A percentile compares a stretch with the other conserved stretches of the same genome.
These are phyloP conservation scores for Whitmania pigra DNA, from an alignment of 1,140 invertebrate genomes.

Conservation along the genomic window DNA sequence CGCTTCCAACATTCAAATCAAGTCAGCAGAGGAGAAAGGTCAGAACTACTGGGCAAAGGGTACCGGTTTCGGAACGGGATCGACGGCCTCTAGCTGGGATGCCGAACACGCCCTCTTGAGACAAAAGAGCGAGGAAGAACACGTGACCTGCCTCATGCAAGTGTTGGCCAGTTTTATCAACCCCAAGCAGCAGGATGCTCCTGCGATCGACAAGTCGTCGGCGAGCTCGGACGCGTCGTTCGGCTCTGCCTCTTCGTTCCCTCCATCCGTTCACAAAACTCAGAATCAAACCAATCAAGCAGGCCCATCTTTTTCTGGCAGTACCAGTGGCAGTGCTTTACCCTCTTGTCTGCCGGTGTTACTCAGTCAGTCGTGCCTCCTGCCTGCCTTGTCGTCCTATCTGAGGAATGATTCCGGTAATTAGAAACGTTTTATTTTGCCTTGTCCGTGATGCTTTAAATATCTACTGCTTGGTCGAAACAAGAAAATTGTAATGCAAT, in stretches of 20 bases:
- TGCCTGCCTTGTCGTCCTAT: conserved; percentile 77
- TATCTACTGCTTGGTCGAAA: too few species aligned
- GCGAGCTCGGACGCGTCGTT: background rate
- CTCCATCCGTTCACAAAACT: background rate
- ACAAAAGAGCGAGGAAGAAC: conserved; percentile 78
- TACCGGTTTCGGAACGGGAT: conserved; percentile 87
- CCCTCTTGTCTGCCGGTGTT: conserved; percentile 57
- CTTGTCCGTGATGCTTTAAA: too few species aligned
- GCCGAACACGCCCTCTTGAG: conserved; percentile 78
- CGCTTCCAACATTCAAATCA: conserved; percentile 20
- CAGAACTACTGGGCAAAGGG: conserved; percentile 85
- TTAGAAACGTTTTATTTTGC: background rate
- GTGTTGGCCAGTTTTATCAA: conserved; percentile 75
- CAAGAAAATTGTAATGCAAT: too few species aligned
- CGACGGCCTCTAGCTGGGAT: conserved; percentile 86
- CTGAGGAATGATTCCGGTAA: conserved; percentile 76
- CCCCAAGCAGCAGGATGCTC: conserved; percentile 46
- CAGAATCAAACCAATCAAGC: background rate
- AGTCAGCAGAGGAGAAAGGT: conserved; percentile 48
- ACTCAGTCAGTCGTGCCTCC: conserved; percentile 64
- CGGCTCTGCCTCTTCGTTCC: background rate
- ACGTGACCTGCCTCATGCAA: conserved; percentile 65
- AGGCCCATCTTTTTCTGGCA: background rate
- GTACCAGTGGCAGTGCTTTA: conserved; percentile 28
- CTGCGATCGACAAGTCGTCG: background rate